These are phyloP conservation scores for Lutjanus erythropterus DNA, from an alignment of 2,113 vertebrate genomes.

Conservation along the genomic window DNA sequence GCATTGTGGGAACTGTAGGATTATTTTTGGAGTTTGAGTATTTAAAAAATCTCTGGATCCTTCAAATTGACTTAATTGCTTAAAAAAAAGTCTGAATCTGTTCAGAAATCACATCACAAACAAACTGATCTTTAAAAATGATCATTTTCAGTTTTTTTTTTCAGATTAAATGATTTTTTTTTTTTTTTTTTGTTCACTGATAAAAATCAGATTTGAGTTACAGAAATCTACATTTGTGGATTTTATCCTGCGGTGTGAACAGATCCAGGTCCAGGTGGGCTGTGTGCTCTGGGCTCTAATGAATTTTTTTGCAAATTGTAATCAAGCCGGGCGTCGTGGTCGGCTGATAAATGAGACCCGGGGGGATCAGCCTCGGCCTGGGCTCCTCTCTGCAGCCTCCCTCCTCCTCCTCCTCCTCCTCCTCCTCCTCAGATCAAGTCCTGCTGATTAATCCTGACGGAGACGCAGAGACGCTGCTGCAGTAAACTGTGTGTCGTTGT, in stretches of 20 bases:
- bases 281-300: constrained; percentile 87
- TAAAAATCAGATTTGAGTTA: not conserved
- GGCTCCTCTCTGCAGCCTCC: not conserved
- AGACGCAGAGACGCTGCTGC: not conserved
- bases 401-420: constrained; percentile 86
- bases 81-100: no score
- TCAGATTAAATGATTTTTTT: not conserved
- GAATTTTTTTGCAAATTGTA: constrained; percentile 98
- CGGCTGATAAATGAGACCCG: constrained; percentile 95
- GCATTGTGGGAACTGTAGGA: not conserved
- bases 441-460: constrained; percentile 31
- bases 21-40: no score
- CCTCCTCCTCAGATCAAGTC: not conserved
- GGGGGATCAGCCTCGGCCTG: constrained; percentile 77
- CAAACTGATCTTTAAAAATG: not conserved
- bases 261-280: no score
- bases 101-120: no score
- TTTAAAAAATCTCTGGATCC: no score
- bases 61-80: no score
- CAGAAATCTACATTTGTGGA: not conserved
- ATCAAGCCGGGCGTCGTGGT: constrained; percentile 92
- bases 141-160: not conserved
- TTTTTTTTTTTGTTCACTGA: no score
- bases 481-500: not conserved
- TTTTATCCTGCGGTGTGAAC: not conserved